Conservation (phyloP, 2,888 invertebrate genomes). For the Lutraria lutraria region DNA sequence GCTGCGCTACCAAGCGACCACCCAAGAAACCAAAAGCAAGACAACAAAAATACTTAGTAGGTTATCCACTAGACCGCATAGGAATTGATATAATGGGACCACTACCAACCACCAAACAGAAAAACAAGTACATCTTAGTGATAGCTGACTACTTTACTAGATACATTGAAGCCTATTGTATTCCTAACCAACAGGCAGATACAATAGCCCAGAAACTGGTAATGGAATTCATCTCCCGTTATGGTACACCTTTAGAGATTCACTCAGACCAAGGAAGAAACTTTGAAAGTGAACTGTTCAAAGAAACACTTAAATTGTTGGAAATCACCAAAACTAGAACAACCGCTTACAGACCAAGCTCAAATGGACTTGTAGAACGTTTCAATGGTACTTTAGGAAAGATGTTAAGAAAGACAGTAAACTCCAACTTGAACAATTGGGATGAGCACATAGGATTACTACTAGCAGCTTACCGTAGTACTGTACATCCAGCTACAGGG, state of each 20-base stretch:
- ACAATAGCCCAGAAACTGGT: constrained; percentile 49
- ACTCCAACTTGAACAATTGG: constrained; percentile 33
- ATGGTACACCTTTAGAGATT: constrained; percentile 27
- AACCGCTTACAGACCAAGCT: constrained; percentile 25
- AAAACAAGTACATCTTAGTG: too few relatives aligned
- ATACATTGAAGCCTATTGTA: constrained; percentile 56
- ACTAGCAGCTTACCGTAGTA: constrained; percentile 28
- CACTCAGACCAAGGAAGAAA: constrained; percentile 30
- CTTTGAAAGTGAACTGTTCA: constrained; percentile 34
- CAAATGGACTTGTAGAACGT: constrained; percentile 23
- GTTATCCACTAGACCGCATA: not conserved
- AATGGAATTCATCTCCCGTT: constrained; percentile 28
- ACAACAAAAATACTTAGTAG: too few relatives aligned
- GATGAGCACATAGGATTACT: constrained; percentile 33
- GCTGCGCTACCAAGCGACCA: too few relatives aligned
- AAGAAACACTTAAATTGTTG: not conserved
- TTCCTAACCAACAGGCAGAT: constrained; percentile 57
- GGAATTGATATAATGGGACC: too few relatives aligned
- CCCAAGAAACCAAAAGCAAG: too few relatives aligned
- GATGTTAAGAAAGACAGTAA: constrained; percentile 17
- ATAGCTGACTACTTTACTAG: too few relatives aligned
- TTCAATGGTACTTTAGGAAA: constrained; percentile 38
- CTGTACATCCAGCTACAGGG: constrained; percentile 44
- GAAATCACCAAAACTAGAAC: constrained; percentile 36
- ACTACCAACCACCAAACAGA: too few relatives aligned